Evolutionary conservation across 2,113 vertebrate genomes (phyloP).

Genomic region (Litocranius walleri): DNA sequence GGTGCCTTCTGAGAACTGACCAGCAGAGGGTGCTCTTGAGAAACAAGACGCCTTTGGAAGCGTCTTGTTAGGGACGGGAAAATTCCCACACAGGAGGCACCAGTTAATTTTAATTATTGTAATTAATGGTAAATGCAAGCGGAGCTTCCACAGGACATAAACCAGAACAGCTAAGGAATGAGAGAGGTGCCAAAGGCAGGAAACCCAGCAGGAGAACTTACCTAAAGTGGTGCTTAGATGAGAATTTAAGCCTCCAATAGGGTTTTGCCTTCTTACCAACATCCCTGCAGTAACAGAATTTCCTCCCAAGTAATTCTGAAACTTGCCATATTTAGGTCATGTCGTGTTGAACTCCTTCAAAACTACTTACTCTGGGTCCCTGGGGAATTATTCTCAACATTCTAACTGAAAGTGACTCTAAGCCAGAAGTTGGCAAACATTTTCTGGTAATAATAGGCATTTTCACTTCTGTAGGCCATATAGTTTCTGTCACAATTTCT

Average conservation of each 20-base stretch:
- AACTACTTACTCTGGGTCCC: not conserved
- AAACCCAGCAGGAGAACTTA: not conserved
- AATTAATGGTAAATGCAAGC: constrained; percentile 60
- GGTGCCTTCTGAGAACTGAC: not conserved
- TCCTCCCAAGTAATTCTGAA: not conserved
- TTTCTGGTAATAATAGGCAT: not conserved
- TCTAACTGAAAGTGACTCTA: not conserved
- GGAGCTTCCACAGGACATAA: constrained; percentile 26
- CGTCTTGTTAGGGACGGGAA: not conserved
- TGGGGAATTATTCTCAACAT: not conserved
- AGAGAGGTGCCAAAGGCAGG: not conserved
- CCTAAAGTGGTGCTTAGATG: not conserved
- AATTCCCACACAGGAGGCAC: constrained; percentile 59
- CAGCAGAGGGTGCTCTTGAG: constrained; percentile 57
- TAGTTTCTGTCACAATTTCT: not conserved
- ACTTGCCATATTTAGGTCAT: not conserved
- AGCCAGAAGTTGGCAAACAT: not conserved
- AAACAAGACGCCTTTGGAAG: not conserved
- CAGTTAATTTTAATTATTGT: constrained; percentile 62
- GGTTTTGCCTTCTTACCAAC: not conserved
- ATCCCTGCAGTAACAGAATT: not conserved
- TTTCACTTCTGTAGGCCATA: not conserved
- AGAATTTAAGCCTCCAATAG: not conserved
- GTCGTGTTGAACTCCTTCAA: not conserved
- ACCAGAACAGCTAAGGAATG: not conserved